These are phyloP conservation scores for Cygnus olor DNA, from an alignment of 2,797 vertebrate species.

Conservation along the genomic window DNA sequence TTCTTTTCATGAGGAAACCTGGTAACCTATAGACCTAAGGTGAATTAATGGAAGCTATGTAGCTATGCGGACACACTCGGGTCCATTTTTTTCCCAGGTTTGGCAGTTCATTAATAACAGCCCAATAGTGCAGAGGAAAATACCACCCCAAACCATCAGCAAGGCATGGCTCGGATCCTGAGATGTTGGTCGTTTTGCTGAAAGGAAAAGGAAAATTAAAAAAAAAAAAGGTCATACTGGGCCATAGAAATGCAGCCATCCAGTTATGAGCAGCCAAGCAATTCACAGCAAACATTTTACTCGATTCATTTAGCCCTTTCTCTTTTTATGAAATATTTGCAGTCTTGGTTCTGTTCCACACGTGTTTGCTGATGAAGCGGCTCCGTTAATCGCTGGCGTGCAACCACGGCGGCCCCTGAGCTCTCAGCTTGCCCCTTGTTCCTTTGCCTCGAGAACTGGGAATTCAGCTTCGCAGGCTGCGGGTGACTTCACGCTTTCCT, in stretches of 20 bases:
- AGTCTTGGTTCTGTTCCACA: neutral
- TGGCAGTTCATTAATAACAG: slow-evolving; percentile 39
- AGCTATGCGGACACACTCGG: neutral
- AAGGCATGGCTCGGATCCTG: neutral
- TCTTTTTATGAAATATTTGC: neutral
- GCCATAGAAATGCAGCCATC: neutral
- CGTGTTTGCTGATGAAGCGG: neutral
- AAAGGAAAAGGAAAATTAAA: neutral
- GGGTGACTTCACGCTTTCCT: neutral
- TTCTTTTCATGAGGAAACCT: neutral
- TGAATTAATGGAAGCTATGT: neutral
- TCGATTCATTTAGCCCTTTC: neutral
- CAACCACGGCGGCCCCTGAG: neutral
- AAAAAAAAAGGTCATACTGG: neutral
- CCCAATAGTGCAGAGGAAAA: neutral
- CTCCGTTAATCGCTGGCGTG: neutral
- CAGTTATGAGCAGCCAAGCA: neutral
- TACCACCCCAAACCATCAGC: neutral
- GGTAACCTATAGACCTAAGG: neutral
- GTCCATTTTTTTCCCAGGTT: neutral
- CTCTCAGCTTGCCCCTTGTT: neutral
- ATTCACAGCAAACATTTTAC: neutral
- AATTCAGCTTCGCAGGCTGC: neutral
- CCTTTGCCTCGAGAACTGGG: neutral
- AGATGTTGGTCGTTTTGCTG: neutral